phyloP scores from a whole-genome alignment of 2,888 invertebrate species.

The Lymantria monacha region DNA sequence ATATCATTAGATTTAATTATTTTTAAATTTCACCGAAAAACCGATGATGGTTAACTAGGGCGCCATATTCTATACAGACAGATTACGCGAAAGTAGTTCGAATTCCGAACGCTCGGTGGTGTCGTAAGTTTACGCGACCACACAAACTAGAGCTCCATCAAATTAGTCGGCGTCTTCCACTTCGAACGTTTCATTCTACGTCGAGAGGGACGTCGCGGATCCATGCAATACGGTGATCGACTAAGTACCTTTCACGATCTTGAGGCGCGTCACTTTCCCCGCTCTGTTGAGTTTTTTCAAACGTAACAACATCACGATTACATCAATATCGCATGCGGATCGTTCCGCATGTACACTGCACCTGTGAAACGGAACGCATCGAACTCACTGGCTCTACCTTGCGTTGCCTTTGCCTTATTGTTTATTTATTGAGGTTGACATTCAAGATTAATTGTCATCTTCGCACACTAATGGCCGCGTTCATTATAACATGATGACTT shows the following conservation, averaged over 20 bases:
- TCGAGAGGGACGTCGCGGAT: constrained; percentile 49
- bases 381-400: constrained; percentile 16
- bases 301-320: constrained; percentile 75
- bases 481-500: constrained; percentile 17
- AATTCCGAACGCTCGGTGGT: constrained; percentile 69
- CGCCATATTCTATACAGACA: constrained; percentile 64
- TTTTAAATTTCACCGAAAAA: constrained; percentile 24
- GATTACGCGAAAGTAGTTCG: constrained; percentile 81
- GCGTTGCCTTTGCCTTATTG: constrained; percentile 28
- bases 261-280: constrained; percentile 78
- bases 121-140: constrained; percentile 71
- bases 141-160: constrained; percentile 48
- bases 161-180: constrained; percentile 43
- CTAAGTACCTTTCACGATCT: constrained; percentile 79
- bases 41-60: constrained; percentile 51
- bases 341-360: constrained; percentile 62
- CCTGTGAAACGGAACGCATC: constrained; percentile 56
- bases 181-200: constrained; percentile 22
- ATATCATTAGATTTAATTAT: constrained; percentile 2
- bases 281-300: constrained; percentile 76
- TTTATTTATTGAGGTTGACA: constrained; percentile 27
- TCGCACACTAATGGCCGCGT: constrained; percentile 5
- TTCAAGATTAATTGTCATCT: constrained; percentile 20
- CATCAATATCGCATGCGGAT: constrained; percentile 76
- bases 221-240: constrained; percentile 54